phyloP scores from a whole-genome alignment of 2,888 invertebrate species.

The Junonia oenone region DNA sequence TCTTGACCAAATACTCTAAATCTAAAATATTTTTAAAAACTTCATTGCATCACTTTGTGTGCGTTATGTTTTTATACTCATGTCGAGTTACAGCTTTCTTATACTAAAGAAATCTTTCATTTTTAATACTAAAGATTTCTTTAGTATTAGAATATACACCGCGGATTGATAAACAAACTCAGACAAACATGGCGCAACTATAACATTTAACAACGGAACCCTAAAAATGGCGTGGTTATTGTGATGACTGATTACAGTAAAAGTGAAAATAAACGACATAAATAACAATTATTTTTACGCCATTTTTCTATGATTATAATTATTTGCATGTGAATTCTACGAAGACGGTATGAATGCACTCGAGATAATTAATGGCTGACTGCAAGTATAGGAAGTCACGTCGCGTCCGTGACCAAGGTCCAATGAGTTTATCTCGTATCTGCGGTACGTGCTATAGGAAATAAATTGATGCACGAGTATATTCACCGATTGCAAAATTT shows the following conservation, averaged over 20 bases:
- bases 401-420: slow-evolving; percentile 39
- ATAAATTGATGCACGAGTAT: not conserved
- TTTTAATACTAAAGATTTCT: no score
- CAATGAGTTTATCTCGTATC: slow-evolving; percentile 34
- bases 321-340: slow-evolving; percentile 3
- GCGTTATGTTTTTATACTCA: no score
- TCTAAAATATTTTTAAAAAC: no score
- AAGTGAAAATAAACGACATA: not conserved
- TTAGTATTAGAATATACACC: no score
- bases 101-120: no score
- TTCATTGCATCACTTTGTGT: no score
- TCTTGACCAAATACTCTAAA: no score
- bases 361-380: slow-evolving; percentile 9
- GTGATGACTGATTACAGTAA: not conserved
- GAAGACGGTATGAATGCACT: slow-evolving; percentile 17
- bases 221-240: no score
- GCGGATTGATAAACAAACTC: no score
- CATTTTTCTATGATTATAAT: not conserved
- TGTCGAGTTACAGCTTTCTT: no score
- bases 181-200: no score
- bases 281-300: not conserved
- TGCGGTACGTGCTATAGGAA: slow-evolving; percentile 16
- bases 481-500: not conserved
- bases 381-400: slow-evolving; percentile 40
- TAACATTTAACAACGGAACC: no score